Base-by-base conservation (phyloP, 2,888 invertebrate genomes). In the Eledona agricola region DNA sequence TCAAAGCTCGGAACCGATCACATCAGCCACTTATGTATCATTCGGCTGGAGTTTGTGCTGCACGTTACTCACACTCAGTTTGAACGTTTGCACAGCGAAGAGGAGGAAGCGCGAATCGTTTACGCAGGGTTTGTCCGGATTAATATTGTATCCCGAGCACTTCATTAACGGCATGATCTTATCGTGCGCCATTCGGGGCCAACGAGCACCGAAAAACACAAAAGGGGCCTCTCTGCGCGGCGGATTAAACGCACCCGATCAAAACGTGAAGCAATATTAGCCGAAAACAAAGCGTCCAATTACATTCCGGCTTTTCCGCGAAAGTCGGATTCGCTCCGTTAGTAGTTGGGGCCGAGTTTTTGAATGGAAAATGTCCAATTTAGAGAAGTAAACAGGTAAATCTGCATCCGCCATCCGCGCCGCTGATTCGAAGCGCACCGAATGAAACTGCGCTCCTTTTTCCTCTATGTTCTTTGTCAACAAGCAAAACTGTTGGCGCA, bases 81-180 rank as follows among this genome's bases (percentile, higher is more conserved):
- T 55, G 35, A 7, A 52, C 51, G 51, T 57, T 57, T 57, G 26
- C 50, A 51, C 53, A 51, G 47, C 45, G 42, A 26, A 31, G 50
- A 54, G 51, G 54, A 50, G 43, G n/a, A 2, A 26, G 25, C 23
- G 52, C 34, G 47, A 26, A 55, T 15, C 19, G 43, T 50, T 32
- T 43, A 40, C 51, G 53, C 53, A 28, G 42, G 55, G 54, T 60
- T 58, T 59, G 58, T 40, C 56, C 32, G 57, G 58, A 62, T 64
- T 64, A 63, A 62, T 62, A 56, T 60, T 59, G 62, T 55, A 57
- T 42, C 57, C 59, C 56, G 49, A 55, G 55, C 61, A 61, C 62
- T 64, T 64, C 62, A 62, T 64, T 62, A 64, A 53, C 47, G 43
- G 51, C 37, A 38, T 49, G 61, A 63, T 58, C 56, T 57, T 62